phyloP scores from a whole-genome alignment of 2,797 vertebrate genomes.

The Pseudomugil gertrudae region DNA sequence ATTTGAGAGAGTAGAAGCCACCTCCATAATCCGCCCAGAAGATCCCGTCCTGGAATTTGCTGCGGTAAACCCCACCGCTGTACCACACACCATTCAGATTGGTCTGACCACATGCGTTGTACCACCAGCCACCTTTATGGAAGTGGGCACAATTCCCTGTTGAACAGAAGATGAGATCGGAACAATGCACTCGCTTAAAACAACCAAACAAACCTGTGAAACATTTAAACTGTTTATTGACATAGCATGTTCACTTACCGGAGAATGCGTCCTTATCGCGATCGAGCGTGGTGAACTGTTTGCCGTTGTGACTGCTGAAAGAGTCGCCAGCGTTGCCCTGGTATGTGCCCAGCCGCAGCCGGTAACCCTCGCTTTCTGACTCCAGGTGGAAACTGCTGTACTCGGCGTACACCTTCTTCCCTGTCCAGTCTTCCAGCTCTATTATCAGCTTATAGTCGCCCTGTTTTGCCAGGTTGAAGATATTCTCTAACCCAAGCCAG shows the following conservation, averaged over 20 bases:
- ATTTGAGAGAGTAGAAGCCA: constrained; percentile 95
- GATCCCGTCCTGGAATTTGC: constrained; percentile 96
- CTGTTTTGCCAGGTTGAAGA: constrained; percentile 92
- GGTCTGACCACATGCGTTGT: constrained; percentile 94
- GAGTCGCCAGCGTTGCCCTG: constrained; percentile 98
- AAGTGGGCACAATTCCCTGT: constrained; percentile 96
- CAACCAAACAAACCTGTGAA: not conserved
- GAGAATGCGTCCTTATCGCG: constrained; percentile 93
- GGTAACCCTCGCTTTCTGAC: constrained; percentile 90
- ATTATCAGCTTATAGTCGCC: constrained; percentile 94
- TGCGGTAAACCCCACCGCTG: constrained; percentile 92
- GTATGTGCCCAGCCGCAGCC: constrained; percentile 92
- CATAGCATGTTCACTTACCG: constrained; percentile 75
- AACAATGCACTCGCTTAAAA: not conserved
- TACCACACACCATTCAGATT: constrained; percentile 97
- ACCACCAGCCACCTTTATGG: constrained; percentile 98
- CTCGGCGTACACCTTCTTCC: constrained; percentile 97
- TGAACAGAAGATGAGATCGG: constrained; percentile 10
- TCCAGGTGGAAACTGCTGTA: constrained; percentile 97
- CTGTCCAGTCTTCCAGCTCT: constrained; percentile 97
- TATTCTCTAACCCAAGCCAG: constrained; percentile 96
- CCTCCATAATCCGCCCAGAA: constrained; percentile 98
- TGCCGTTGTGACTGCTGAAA: constrained; percentile 94
- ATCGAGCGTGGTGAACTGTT: constrained; percentile 97
- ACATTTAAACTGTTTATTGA: not conserved